These are phyloP conservation scores for Piprites chloris DNA, from an alignment of 2,113 vertebrate species.

Conservation along the genomic window DNA sequence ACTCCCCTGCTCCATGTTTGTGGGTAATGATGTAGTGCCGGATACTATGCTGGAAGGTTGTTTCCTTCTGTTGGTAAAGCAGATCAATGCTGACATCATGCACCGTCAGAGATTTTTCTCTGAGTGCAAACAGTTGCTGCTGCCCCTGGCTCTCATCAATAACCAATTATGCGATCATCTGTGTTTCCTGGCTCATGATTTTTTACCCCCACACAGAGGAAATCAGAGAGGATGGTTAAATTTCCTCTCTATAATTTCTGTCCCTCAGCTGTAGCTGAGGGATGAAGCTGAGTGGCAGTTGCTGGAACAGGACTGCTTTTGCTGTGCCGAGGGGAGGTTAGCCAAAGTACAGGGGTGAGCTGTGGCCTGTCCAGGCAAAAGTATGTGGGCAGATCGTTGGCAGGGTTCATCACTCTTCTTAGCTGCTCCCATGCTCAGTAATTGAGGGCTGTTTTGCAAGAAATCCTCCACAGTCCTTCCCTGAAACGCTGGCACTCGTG, in stretches of 20 bases:
- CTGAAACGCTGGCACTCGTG: accelerated
- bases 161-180: constrained; percentile 23
- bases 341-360: background rate
- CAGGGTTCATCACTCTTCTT: background rate
- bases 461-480: background rate
- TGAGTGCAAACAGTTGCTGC: background rate
- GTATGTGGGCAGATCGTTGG: background rate
- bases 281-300: background rate
- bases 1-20: background rate
- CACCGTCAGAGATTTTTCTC: background rate
- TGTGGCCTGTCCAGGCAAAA: background rate
- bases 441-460: background rate
- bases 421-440: background rate
- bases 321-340: background rate
- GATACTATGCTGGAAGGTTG: background rate
- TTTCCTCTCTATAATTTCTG: background rate
- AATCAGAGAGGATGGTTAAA: background rate
- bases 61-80: constrained; percentile 30
- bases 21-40: background rate
- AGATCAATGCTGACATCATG: constrained; percentile 12
- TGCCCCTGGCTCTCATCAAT: constrained; percentile 20
- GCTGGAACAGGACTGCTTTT: background rate
- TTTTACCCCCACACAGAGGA: background rate
- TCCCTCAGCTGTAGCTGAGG: background rate
- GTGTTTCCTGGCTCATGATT: background rate